Conservation (phyloP, 1,140 invertebrate genomes). For the Polypedilum vanderplanki region DNA sequence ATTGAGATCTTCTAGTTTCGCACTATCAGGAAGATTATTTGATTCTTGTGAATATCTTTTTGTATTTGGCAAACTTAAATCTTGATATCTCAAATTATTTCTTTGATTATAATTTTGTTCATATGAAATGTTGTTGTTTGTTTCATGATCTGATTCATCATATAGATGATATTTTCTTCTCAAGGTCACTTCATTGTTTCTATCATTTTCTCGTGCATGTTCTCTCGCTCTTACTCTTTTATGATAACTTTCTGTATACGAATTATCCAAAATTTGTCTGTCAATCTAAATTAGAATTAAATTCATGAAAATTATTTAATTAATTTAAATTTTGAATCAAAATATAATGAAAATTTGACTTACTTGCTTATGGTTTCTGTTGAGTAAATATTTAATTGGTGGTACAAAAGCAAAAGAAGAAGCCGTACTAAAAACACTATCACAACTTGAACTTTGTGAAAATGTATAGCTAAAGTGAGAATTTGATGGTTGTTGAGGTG, state of each 20-base stretch:
- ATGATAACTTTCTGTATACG: constrained; percentile 54
- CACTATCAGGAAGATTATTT: constrained; percentile 38
- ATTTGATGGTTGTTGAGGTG: constrained; percentile 22
- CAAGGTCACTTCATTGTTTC: constrained; percentile 48
- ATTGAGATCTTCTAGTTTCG: constrained; percentile 39
- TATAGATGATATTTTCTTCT: constrained; percentile 56
- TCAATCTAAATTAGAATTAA: constrained; percentile 31
- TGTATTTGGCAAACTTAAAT: constrained; percentile 34
- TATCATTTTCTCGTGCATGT: constrained; percentile 48
- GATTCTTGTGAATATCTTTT: constrained; percentile 43
- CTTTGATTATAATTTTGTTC: constrained; percentile 33
- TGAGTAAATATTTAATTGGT: constrained; percentile 47
- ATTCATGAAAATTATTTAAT: too few species aligned
- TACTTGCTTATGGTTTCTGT: constrained; percentile 37
- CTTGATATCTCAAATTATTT: constrained; percentile 36
- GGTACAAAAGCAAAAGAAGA: constrained; percentile 63
- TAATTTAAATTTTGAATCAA: too few species aligned
- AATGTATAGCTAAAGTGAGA: constrained; percentile 31
- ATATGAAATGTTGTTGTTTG: constrained; percentile 38
- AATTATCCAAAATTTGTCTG: constrained; percentile 44
- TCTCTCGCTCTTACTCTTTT: constrained; percentile 54
- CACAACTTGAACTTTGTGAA: constrained; percentile 43
- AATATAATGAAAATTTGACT: neutral
- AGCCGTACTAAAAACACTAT: constrained; percentile 57
- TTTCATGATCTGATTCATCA: constrained; percentile 37